Conservation (phyloP, 1,140 invertebrate species). For the Parasteatoda tepidariorum region DNA sequence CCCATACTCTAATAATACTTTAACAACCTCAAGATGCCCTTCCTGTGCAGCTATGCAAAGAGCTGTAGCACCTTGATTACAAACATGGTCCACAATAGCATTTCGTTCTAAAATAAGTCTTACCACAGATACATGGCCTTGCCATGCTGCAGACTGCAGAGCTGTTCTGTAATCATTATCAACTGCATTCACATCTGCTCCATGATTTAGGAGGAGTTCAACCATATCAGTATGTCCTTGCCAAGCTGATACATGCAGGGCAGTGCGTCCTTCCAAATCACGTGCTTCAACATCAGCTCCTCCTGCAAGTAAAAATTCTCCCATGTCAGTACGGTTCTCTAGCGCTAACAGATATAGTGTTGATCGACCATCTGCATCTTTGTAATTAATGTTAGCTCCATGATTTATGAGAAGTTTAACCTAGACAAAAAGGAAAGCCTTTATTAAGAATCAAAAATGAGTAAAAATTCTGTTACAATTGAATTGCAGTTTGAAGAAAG, state of each 20-base stretch:
- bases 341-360: constrained; percentile 91
- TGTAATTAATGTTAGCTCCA: constrained; percentile 88
- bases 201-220: constrained; percentile 80
- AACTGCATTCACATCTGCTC: constrained; percentile 86
- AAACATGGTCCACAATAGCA: constrained; percentile 86
- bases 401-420: constrained; percentile 76
- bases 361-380: constrained; percentile 91
- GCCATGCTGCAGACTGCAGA: constrained; percentile 94
- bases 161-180: constrained; percentile 91
- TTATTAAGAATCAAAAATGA: too few species aligned
- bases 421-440: constrained; percentile 41
- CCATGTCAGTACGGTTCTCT: constrained; percentile 89
- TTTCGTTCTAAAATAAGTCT: constrained; percentile 81
- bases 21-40: constrained; percentile 91
- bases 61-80: constrained; percentile 90
- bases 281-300: constrained; percentile 85
- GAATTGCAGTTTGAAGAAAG: too few species aligned
- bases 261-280: constrained; percentile 91
- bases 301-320: constrained; percentile 82
- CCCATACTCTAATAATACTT: constrained; percentile 85
- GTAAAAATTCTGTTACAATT: too few species aligned
- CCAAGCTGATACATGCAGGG: constrained; percentile 93
- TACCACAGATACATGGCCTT: constrained; percentile 88
- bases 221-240: constrained; percentile 93
- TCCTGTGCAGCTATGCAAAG: constrained; percentile 78